Base-by-base conservation (phyloP, 2,113 vertebrate species). In the Halcyon senegalensis region DNA sequence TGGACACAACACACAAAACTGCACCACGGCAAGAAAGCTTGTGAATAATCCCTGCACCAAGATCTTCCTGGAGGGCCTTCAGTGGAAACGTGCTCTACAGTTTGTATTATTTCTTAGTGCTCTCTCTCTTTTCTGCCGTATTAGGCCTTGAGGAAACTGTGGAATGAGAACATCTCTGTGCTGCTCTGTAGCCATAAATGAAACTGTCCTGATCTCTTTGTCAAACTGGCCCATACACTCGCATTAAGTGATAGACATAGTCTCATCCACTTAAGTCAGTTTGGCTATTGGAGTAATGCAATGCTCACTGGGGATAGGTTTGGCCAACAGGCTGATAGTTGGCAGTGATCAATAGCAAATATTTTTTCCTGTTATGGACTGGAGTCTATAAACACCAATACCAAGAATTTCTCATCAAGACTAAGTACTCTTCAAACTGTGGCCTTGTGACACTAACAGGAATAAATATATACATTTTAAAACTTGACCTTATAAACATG, bases 391-490 rank as follows among this genome's bases (percentile, higher is more conserved):
- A 96, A 90, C 83, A 86, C 9, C 41, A 44, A 35, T 78, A 80
- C 28, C 41, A 86, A 87, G 73, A 68, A 84, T 13, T 81, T 31
- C 46, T 92, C 59, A 80, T 67, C 70, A 62, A 46, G 37, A 78
- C 0, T 73, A 67, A 84, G 68, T 43, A 31, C 56, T 84, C 79
- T 89, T 93, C 83, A 94, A 88, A 70, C 64, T 43, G 51, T 51
- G 82, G 64, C 82, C 84, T 84, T 77, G 35, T 81, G 75, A 90
- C 87, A 90, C 68, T 67, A 95, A 56, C 13, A 86, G 72, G 35
- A 95, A 93, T 94, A 97, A 96, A 94, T 93, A 88, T 51, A 74
- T 75, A 84, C 56, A 46, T 75, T 89, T 73, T 60, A 93, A 86
- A 96, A 88, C 68, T 88, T 87, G 83, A 95, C 73, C 46, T 84